Conservation (phyloP, 2,113 vertebrate species). For the Chlorodrepanis virens region DNA sequence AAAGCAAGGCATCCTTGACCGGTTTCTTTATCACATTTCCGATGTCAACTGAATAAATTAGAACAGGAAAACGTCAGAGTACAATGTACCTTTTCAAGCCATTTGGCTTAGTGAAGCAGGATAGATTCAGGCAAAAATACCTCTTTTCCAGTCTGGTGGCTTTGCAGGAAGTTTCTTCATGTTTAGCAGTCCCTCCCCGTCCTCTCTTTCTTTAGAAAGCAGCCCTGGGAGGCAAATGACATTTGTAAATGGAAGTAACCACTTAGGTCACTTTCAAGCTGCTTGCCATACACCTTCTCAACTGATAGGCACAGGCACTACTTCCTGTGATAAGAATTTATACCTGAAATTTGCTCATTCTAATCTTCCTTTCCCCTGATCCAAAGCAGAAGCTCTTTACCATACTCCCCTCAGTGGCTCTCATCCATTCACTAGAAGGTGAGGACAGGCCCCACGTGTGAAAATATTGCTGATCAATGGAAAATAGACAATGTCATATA, state of each 20-base stretch:
- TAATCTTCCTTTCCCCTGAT: background rate
- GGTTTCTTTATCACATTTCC: slow-evolving; percentile 48
- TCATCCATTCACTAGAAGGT: background rate
- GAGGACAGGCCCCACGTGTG: background rate
- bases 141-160: slow-evolving; percentile 33
- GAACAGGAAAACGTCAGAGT: background rate
- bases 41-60: slow-evolving; percentile 46
- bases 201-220: background rate
- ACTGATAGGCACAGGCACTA: background rate
- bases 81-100: background rate
- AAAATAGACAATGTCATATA: background rate
- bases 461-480: background rate
- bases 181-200: background rate
- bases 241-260: background rate
- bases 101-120: slow-evolving; percentile 1
- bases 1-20: slow-evolving; percentile 25
- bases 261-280: background rate
- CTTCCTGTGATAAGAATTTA: background rate
- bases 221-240: background rate
- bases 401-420: background rate
- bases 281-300: background rate
- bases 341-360: background rate
- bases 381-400: background rate
- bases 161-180: slow-evolving; percentile 22
- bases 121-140: slow-evolving; percentile 27